Percentiles rank a stretch among this genome's conserved stretches.
Conservation (phyloP, 2,797 vertebrate species). For the Gobionotothen gibberifrons region DNA sequence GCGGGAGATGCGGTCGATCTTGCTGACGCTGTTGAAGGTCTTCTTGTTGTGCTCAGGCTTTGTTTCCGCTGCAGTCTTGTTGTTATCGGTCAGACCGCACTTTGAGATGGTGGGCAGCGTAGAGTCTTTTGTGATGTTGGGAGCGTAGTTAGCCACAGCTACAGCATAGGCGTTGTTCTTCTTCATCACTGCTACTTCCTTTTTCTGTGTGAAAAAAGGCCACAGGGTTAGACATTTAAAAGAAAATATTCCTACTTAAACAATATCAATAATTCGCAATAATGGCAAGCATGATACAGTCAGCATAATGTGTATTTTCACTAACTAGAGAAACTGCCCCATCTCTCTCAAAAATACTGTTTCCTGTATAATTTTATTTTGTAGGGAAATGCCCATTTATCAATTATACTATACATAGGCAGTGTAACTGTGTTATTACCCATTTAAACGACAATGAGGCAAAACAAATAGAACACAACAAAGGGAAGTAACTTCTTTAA, state of each 20-base stretch:
- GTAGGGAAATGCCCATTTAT: too few relatives aligned
- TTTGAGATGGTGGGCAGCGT: slow-evolving; percentile 92
- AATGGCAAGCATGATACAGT: background rate
- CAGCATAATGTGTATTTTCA: too few relatives aligned
- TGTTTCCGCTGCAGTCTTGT: slow-evolving; percentile 84
- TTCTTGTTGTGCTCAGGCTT: slow-evolving; percentile 92
- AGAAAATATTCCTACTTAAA: background rate
- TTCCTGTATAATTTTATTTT: too few relatives aligned
- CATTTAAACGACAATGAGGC: too few relatives aligned
- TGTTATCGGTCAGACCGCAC: slow-evolving; percentile 79
- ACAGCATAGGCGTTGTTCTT: slow-evolving; percentile 97
- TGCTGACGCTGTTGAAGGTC: slow-evolving; percentile 97
- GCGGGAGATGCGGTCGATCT: slow-evolving; percentile 96
- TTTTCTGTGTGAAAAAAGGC: slow-evolving; percentile 87
- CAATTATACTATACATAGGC: too few relatives aligned
- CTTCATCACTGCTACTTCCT: slow-evolving; percentile 91
- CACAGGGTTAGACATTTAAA: background rate
- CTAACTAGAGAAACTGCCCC: too few relatives aligned
- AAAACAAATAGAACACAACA: too few relatives aligned
- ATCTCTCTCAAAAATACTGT: too few relatives aligned
- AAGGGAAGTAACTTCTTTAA: too few relatives aligned
- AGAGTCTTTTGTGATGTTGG: slow-evolving; percentile 92
- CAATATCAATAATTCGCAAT: background rate
- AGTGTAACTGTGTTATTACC: too few relatives aligned
- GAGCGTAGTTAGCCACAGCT: slow-evolving; percentile 94